These are phyloP conservation scores for Calycopis cecrops DNA, from an alignment of 1,140 invertebrate genomes.

Conservation along the genomic window DNA sequence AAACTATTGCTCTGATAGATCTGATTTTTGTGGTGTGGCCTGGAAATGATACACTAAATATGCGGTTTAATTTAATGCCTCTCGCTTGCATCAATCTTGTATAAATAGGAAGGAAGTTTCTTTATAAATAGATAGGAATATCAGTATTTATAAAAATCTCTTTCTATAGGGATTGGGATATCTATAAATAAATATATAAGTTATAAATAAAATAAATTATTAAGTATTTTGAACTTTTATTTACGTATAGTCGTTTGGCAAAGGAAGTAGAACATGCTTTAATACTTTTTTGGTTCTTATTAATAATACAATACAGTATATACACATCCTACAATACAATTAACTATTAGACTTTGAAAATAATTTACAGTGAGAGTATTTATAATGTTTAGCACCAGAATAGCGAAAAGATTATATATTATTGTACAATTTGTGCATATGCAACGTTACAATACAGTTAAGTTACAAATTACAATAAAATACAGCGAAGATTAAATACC, in stretches of 20 bases:
- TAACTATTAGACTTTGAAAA: conserved; percentile 9
- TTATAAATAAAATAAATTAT: not conserved
- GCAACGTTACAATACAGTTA: no score
- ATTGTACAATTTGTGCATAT: conserved; percentile 1
- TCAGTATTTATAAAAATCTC: no score
- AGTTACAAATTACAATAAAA: no score
- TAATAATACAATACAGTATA: conserved; percentile 6
- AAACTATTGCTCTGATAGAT: no score
- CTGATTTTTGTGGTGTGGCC: no score
- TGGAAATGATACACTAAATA: no score
- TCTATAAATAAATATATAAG: no score
- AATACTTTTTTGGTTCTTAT: conserved; percentile 11
- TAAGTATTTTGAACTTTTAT: conserved; percentile 4
- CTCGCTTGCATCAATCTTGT: no score
- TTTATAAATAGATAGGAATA: not conserved
- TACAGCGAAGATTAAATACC: no score
- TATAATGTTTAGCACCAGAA: conserved; percentile 33
- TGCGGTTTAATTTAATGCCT: no score
- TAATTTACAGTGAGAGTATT: conserved; percentile 21
- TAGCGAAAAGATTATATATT: conserved; percentile 27
- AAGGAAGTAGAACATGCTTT: conserved; percentile 10
- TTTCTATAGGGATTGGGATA: no score
- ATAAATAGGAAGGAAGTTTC: not conserved
- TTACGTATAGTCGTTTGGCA: conserved; percentile 10
- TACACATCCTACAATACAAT: not conserved